phyloP scores from a whole-genome alignment of 2,888 invertebrate genomes.

The Melanostoma mellinum region DNA sequence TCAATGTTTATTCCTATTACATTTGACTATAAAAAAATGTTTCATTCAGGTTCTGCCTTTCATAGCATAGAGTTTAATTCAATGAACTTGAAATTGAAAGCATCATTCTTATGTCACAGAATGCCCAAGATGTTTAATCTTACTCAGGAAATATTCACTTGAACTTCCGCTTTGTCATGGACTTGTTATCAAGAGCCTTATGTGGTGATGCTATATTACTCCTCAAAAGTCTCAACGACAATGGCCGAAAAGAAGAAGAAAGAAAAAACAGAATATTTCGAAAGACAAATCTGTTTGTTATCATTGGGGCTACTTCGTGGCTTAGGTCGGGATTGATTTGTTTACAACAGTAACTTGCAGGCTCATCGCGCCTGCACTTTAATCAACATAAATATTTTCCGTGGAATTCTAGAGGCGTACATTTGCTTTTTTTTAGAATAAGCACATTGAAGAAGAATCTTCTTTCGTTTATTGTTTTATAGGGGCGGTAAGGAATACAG shows the following conservation, averaged over 20 bases:
- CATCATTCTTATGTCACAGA: no score
- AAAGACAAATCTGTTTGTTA: background rate
- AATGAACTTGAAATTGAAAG: no score
- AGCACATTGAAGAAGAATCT: background rate
- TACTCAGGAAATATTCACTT: no score
- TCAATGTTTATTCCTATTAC: no score
- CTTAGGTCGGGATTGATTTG: constrained; percentile 31
- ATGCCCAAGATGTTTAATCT: no score
- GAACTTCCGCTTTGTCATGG: no score
- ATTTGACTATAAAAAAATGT: no score
- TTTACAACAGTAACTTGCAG: background rate
- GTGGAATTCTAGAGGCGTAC: constrained; percentile 27
- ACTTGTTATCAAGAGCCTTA: no score
- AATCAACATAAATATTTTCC: background rate
- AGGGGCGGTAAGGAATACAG: background rate
- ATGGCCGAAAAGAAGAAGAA: background rate
- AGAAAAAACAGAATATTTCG: background rate
- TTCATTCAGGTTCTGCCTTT: no score
- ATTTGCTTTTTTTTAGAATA: background rate
- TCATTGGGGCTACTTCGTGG: background rate
- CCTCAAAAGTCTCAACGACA: background rate
- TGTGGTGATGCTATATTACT: no score
- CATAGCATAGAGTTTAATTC: no score
- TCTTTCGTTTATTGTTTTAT: background rate
- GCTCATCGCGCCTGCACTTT: background rate